Conservation (phyloP, 23 tunicate genomes). For the Corella eumyota region DNA sequence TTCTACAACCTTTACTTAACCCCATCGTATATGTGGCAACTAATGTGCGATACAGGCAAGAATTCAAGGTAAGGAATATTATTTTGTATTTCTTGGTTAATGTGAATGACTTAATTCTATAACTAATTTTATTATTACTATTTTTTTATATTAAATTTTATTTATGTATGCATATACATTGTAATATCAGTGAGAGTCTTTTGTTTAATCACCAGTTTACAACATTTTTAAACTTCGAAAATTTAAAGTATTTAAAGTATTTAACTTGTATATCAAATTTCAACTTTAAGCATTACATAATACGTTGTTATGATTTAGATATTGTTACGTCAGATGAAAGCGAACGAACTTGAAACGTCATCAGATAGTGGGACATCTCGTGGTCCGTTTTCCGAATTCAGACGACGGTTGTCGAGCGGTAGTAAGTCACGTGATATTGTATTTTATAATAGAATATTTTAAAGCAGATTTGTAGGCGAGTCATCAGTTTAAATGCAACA, state of each 20-base stretch:
- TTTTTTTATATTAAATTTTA: no score
- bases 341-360: conserved; percentile 29
- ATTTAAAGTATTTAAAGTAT: neutral
- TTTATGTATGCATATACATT: no score
- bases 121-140: neutral
- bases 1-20: conserved; percentile 75
- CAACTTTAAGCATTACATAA: no score
- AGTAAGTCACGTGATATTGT: no score
- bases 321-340: conserved; percentile 40
- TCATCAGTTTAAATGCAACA: no score
- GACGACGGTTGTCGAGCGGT: conserved; percentile 42
- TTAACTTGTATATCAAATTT: neutral
- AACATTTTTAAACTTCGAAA: no score
- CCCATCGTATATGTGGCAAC: conserved; percentile 68
- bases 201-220: no score
- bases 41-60: conserved; percentile 65
- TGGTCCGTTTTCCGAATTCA: conserved; percentile 17
- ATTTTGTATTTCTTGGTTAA: neutral
- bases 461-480: no score
- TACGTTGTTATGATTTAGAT: no score
- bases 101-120: neutral
- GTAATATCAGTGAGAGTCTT: no score
- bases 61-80: conserved; percentile 43
- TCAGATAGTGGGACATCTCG: conserved; percentile 44
- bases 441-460: no score